Base-by-base conservation (phyloP, 1,140 invertebrate genomes). In the Cataglyphis hispanica region DNA sequence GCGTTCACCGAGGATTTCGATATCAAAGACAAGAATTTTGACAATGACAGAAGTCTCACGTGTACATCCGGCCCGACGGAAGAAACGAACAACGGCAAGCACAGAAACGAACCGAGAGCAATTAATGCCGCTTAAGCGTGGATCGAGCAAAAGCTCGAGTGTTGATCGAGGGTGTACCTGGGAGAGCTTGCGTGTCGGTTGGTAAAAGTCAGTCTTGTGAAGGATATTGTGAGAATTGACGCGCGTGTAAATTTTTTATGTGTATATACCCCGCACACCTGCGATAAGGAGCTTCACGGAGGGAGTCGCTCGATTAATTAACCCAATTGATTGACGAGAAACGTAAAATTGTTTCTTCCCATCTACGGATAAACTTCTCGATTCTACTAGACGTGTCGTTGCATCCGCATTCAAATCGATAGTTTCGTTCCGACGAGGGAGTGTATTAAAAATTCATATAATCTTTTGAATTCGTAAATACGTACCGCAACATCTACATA, bases 171-270 rank as follows among this genome's bases (percentile, higher is more conserved):
- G 83, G 60, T 40, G 72, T 60, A 56, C 64, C 70, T 53, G 69
- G 86, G 27, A 69, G 67, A 77, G 43, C 61, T 69, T 69, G 75
- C 67, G 53, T 80, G 72, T 84, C 60, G 40, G 70, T 85, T 69
- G 81, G 88, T 89, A 74, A 83, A 89, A 86, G 87, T 90, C 89
- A 90, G 87, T 90, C 89, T 90, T 90, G 67, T 60, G 89, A 76
- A 86, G 75, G 66, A 81, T 89, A 80, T 25, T 76, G 64, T 70
- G 81, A 40, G 66, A 56, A 86, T 86, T 86, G 61, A 53, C 58
- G 72, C 69, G 40, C 31, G 43, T 67, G 63, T 60, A 70, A 69
- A 80, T 43, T 25, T 31, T 31, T n/a, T n/a, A n/a, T 69, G 56
- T 80, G 10, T 22, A 69, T 74, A 80, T 50, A 50, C 46, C 67